Evolutionary conservation across 2,888 invertebrate genomes (phyloP).

Genomic region (Andrena haemorrhoa): DNA sequence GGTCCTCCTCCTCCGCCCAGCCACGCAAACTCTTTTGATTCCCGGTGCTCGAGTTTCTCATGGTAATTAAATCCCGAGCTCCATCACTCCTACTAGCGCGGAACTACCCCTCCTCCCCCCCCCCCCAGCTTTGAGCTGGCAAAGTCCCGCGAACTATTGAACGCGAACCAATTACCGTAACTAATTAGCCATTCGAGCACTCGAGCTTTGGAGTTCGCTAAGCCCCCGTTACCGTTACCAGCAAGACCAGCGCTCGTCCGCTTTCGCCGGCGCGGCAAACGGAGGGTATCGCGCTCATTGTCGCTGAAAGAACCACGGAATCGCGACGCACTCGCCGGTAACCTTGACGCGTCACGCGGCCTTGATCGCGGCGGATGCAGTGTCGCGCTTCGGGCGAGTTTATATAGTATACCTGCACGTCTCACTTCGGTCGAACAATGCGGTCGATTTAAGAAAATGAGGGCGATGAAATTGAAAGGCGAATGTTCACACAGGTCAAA

Average conservation of each 20-base stretch:
- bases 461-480: too few relatives aligned
- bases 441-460: too few relatives aligned
- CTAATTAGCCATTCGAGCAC: conserved; percentile 73
- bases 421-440: too few relatives aligned
- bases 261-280: background rate
- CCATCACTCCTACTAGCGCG: conserved; percentile 47
- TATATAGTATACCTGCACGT: too few relatives aligned
- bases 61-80: conserved; percentile 71
- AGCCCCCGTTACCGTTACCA: conserved; percentile 53
- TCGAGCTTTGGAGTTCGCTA: conserved; percentile 65
- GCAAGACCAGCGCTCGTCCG: conserved; percentile 3
- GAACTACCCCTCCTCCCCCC: conserved; percentile 6
- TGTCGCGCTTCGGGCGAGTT: too few relatives aligned
- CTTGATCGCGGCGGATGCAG: conserved; percentile 29
- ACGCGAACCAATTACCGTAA: conserved; percentile 74
- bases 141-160: conserved; percentile 73
- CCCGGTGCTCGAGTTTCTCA: conserved; percentile 56
- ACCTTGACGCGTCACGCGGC: conserved; percentile 40
- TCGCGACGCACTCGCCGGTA: background rate
- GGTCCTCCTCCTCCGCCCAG: background rate
- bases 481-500: too few relatives aligned
- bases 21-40: conserved; percentile 61
- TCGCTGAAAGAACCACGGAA: conserved; percentile 13
- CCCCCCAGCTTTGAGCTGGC: conserved; percentile 67
- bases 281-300: conserved; percentile 10